Evolutionary conservation across 92 coral and sea anemone species (phyloP).

Genomic region (Palythoa grandis): DNA sequence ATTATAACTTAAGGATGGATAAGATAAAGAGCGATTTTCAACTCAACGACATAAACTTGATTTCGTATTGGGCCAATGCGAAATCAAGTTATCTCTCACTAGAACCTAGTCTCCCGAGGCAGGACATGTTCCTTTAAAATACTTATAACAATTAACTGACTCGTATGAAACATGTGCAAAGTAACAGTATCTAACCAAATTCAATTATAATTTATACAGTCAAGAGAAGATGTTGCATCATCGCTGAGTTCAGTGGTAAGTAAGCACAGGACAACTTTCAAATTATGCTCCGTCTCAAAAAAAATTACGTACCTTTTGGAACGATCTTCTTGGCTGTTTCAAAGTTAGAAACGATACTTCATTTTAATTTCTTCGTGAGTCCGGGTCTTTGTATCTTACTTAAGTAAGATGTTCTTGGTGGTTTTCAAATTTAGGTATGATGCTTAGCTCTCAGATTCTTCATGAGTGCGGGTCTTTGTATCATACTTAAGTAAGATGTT

Average conservation of each 20-base stretch:
- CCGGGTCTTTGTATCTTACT: not conserved
- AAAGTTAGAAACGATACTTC: too few relatives aligned
- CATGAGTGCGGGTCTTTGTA: not conserved
- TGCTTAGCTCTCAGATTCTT: slow-evolving; percentile 8
- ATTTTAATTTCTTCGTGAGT: not conserved
- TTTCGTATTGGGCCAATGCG: too few relatives aligned
- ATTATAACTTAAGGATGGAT: too few relatives aligned
- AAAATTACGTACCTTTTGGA: not conserved
- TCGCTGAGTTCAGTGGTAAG: slow-evolving; percentile 8
- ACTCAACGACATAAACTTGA: too few relatives aligned
- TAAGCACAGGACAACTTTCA: not conserved
- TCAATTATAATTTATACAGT: not conserved
- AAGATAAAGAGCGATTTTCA: too few relatives aligned
- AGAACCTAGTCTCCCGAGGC: too few relatives aligned
- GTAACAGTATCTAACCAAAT: not conserved
- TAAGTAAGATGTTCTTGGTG: not conserved
- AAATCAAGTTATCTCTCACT: too few relatives aligned
- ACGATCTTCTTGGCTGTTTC: too few relatives aligned
- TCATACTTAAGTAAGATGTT: not conserved
- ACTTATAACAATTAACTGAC: not conserved
- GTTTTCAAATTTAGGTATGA: not conserved
- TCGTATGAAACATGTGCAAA: not conserved
- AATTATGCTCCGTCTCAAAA: not conserved
- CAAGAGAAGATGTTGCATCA: slow-evolving; percentile 13
- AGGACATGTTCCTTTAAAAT: too few relatives aligned